Conservation (phyloP, 2,888 invertebrate species). For the Candidula unifasciata region DNA sequence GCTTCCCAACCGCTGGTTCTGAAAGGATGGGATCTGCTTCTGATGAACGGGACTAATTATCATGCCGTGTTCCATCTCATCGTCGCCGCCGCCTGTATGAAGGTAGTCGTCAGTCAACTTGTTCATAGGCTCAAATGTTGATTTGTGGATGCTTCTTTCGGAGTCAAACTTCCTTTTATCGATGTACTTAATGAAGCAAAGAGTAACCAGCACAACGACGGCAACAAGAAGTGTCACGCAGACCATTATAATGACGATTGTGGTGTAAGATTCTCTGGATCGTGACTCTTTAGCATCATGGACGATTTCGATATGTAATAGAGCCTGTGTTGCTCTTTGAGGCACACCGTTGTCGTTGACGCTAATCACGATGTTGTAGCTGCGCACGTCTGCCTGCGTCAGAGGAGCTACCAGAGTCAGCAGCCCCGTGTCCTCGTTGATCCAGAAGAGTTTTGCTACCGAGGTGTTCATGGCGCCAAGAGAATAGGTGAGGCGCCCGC, state of each 20-base stretch:
- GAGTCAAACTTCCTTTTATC: constrained; percentile 46
- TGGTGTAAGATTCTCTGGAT: constrained; percentile 41
- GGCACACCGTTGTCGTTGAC: constrained; percentile 56
- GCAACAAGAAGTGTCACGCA: constrained; percentile 56
- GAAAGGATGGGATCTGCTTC: constrained; percentile 8
- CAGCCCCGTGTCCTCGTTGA: constrained; percentile 54
- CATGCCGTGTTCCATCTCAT: constrained; percentile 10
- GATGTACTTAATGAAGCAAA: constrained; percentile 54
- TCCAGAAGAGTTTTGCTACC: constrained; percentile 51
- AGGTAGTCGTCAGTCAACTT: neutral
- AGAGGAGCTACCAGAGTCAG: constrained; percentile 51
- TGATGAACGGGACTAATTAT: constrained; percentile 4
- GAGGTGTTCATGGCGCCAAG: constrained; percentile 46
- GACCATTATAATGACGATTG: constrained; percentile 57
- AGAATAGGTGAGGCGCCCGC: constrained; percentile 54
- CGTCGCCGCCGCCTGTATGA: constrained; percentile 4
- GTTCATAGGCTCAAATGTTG: constrained; percentile 16
- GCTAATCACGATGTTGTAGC: constrained; percentile 55
- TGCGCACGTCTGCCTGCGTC: constrained; percentile 47
- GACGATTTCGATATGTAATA: constrained; percentile 52
- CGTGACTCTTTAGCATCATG: constrained; percentile 23
- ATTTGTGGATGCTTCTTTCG: constrained; percentile 30
- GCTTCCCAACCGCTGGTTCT: constrained; percentile 25
- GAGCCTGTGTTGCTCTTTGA: constrained; percentile 54
- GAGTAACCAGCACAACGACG: constrained; percentile 53